These are phyloP conservation scores for mouse (Mus musculus) DNA, from an alignment of 2,113 vertebrate species.

Conservation along the genomic window DNA sequence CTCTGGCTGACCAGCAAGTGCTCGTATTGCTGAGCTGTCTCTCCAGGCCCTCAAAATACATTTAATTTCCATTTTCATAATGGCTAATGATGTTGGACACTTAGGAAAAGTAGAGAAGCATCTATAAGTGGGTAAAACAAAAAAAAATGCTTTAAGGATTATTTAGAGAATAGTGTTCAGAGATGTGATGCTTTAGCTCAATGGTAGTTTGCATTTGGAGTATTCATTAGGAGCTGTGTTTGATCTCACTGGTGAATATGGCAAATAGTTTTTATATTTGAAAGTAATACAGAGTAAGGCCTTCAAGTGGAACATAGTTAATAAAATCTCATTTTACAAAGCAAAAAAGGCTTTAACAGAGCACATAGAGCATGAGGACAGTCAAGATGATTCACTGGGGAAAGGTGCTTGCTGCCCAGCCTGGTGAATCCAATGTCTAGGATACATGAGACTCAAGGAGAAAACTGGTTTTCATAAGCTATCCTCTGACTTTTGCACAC, in stretches of 20 bases:
- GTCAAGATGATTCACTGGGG: background rate
- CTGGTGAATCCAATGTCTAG: background rate
- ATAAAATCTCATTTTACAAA: too few species aligned
- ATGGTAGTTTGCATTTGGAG: too few species aligned
- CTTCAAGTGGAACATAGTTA: too few species aligned
- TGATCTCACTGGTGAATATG: too few species aligned
- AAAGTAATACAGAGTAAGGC: too few species aligned
- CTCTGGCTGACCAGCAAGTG: background rate
- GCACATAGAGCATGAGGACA: background rate
- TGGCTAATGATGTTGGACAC: background rate
- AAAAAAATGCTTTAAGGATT: too few species aligned
- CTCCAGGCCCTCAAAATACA: background rate
- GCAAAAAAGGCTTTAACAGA: background rate
- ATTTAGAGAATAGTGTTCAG: too few species aligned
- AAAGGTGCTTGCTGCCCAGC: background rate
- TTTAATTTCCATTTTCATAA: background rate
- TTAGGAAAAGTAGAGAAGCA: background rate
- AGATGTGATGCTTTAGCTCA: too few species aligned
- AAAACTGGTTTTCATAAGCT: background rate
- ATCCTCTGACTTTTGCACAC: background rate
- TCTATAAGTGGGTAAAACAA: background rate
- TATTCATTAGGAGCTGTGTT: too few species aligned
- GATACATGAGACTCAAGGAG: background rate
- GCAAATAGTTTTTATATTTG: too few species aligned
- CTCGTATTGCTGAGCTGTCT: background rate